phyloP scores from a whole-genome alignment of 2,888 invertebrate species.

The Phasia obesa region DNA sequence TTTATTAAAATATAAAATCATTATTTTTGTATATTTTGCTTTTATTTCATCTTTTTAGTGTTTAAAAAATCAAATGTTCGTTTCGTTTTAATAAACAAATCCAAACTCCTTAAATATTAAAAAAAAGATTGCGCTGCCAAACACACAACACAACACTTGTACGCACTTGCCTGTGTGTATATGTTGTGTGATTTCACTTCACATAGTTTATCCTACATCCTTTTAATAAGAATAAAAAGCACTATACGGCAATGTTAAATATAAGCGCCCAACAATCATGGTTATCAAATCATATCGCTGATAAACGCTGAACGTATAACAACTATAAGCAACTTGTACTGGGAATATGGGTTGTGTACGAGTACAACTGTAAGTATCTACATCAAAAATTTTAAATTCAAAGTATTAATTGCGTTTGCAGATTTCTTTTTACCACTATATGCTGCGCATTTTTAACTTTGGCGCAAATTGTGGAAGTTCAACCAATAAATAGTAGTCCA shows the following conservation, averaged over 20 bases:
- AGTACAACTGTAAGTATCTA: slow-evolving; percentile 59
- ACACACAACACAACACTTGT: neutral
- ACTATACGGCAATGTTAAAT: slow-evolving; percentile 7
- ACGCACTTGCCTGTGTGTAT: neutral
- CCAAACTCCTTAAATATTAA: slow-evolving; percentile 58
- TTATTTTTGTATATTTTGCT: neutral
- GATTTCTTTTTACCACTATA: slow-evolving; percentile 54
- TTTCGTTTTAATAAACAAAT: slow-evolving; percentile 23
- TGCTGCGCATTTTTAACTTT: slow-evolving; percentile 53
- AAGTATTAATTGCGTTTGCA: slow-evolving; percentile 9
- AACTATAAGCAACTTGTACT: slow-evolving; percentile 14
- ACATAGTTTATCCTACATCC: slow-evolving; percentile 7
- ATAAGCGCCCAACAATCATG: slow-evolving; percentile 45
- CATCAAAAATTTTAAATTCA: neutral
- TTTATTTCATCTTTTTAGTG: neutral
- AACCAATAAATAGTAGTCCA: slow-evolving; percentile 79
- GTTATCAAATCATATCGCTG: slow-evolving; percentile 63
- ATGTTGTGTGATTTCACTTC: neutral
- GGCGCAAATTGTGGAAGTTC: slow-evolving; percentile 77
- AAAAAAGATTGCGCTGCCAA: slow-evolving; percentile 22
- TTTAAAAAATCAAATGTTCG: slow-evolving; percentile 39
- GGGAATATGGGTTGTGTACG: slow-evolving; percentile 63
- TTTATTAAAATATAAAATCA: slow-evolving; percentile 34
- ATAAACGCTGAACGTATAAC: slow-evolving; percentile 50
- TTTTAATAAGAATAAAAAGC: slow-evolving; percentile 1